Base-by-base conservation (phyloP, 92 coral and sea anemone genomes). In the Epizoanthus illoricatus region DNA sequence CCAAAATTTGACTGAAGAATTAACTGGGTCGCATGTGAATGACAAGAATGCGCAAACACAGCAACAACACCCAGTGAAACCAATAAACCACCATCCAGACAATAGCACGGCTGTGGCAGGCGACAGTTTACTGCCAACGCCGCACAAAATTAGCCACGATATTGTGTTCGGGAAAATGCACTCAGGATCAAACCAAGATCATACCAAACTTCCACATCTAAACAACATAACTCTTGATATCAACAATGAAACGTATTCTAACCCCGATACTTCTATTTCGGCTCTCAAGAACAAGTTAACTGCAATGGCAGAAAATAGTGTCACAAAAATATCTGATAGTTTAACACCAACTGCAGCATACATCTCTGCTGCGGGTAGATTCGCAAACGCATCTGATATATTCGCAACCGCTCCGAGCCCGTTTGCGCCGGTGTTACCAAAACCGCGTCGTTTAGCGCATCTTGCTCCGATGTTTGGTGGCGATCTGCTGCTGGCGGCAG, bases 381-480 rank as follows among this genome's bases (percentile, higher is more conserved):
- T 52, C 6, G 62, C 47, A 42, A 41, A 76, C 65, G 81, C 42
- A 23, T 41, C 52, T 19, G 70, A 69, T 60, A 69, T 20, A 12
- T 62, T 61, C 47, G 81, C 81, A 17, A 63, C 82, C 71, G 71
- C 82, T 43, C 82, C 82, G 9, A 78, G 82, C 43, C 82, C 82
- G 82, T 78, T 78, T 78, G 82, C 82, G 41, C 82, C 82, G 20
- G 82, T 78, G 8, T 42, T 78, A 78, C 82, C 82, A 10, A 78
- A 45, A 42, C 43, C 43, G 71, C 70, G 49, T 78, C 71, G 82
- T 60, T 19, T 63, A 67, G 80, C 70, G 58, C 91, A 90, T 76
- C 64, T 88, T 43, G 99, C 91, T 3, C 98, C 98, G 11, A 93
- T 97, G 98, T 97, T 97, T 57, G 99, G 98, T 18, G 99, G 99